Percentiles rank a stretch among this genome's conserved stretches.
Evolutionary conservation across 1,140 invertebrate genomes (phyloP).

Genomic region (Euschistus heros): DNA sequence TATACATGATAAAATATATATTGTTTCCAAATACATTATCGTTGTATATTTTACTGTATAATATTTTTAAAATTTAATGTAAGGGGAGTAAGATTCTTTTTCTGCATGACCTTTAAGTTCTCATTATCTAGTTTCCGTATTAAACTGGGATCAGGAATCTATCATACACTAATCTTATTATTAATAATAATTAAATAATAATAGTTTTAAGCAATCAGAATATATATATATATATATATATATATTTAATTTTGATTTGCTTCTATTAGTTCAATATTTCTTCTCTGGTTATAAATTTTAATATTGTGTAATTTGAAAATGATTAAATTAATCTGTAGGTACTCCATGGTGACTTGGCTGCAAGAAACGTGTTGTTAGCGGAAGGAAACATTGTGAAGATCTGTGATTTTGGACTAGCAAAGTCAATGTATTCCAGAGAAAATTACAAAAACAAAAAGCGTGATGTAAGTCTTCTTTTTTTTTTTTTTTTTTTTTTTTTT

Average conservation of each 20-base stretch:
- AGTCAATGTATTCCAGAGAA: conserved; percentile 46
- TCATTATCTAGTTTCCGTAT: too few relatives aligned
- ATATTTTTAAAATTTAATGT: too few relatives aligned
- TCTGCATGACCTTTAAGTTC: too few relatives aligned
- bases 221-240: conserved; percentile 4
- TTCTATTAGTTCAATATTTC: background rate
- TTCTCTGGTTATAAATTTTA: background rate
- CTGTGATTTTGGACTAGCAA: conserved; percentile 58
- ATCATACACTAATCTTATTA: too few relatives aligned
- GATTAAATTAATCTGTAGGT: conserved; percentile 35
- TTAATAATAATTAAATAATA: too few relatives aligned
- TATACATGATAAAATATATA: too few relatives aligned
- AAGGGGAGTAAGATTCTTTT: too few relatives aligned
- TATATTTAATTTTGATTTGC: background rate
- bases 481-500: background rate
- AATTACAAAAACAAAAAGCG: conserved; percentile 52
- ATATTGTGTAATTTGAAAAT: background rate
- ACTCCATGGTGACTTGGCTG: conserved; percentile 58
- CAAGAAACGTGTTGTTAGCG: conserved; percentile 54
- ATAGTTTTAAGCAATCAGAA: too few relatives aligned
- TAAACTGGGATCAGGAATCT: too few relatives aligned
- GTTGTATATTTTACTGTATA: too few relatives aligned
- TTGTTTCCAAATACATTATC: too few relatives aligned
- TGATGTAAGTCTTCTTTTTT: conserved; percentile 39
- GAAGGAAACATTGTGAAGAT: conserved; percentile 53